Conservation (phyloP, 2,113 vertebrate species). For the Calidris pygmaea region DNA sequence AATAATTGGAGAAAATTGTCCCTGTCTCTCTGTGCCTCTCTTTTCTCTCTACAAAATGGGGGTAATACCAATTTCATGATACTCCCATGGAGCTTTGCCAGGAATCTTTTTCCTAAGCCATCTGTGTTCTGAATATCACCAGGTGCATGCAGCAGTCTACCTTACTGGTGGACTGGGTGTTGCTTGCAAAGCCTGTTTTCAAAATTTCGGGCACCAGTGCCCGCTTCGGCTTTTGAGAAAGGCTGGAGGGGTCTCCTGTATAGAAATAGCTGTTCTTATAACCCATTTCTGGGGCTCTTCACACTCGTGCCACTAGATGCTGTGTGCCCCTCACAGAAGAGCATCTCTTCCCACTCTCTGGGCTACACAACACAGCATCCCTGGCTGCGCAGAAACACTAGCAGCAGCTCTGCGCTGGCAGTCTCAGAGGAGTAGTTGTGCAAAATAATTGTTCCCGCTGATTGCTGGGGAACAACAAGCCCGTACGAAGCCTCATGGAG, state of each 20-base stretch:
- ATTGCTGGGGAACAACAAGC: neutral
- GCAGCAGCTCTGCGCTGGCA: neutral
- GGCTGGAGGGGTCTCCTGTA: neutral
- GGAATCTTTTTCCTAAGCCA: neutral
- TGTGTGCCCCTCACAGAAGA: neutral
- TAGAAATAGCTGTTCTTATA: neutral
- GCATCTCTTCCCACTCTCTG: neutral
- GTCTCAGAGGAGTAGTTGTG: neutral
- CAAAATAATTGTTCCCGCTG: neutral
- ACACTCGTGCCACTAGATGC: neutral
- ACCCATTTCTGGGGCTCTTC: neutral
- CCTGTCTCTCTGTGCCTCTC: neutral
- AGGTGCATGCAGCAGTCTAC: neutral
- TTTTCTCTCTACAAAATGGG: neutral
- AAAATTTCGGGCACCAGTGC: neutral
- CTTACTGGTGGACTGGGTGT: neutral
- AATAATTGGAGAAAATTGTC: neutral
- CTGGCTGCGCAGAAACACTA: neutral
- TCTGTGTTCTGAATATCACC: neutral
- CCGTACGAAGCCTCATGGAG: neutral
- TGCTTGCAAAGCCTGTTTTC: neutral
- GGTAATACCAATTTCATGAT: neutral
- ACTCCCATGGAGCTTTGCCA: neutral
- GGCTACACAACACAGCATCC: neutral
- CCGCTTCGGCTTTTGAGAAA: neutral